These are phyloP conservation scores for Ceratina calcarata DNA, from an alignment of 1,140 invertebrate species.

Conservation along the genomic window DNA sequence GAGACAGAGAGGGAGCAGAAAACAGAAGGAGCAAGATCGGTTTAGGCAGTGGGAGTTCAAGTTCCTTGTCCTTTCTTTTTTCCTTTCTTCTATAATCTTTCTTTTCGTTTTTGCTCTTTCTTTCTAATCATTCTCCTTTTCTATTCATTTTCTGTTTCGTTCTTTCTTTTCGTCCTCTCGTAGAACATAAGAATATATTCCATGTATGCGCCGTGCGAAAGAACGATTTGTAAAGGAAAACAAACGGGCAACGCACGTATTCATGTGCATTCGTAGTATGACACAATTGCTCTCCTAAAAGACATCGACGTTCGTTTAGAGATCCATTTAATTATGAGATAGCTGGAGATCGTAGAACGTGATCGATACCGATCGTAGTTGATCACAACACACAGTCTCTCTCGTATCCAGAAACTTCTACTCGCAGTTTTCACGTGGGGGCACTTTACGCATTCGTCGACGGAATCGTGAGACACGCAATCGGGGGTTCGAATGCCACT, in stretches of 20 bases:
- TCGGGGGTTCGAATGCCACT: too few species aligned
- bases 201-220: background rate
- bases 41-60: slow-evolving; percentile 19
- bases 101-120: background rate
- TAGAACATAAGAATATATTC: background rate
- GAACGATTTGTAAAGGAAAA: background rate
- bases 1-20: slow-evolving; percentile 15
- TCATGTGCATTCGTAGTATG: background rate
- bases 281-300: slow-evolving; percentile 1
- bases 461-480: too few species aligned
- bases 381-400: background rate
- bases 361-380: background rate
- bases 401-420: background rate
- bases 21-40: slow-evolving; percentile 25
- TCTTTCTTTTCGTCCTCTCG: slow-evolving; percentile 22
- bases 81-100: background rate
- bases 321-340: background rate
- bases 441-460: too few species aligned
- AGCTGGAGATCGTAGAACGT: background rate
- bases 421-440: too few species aligned
- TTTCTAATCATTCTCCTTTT: background rate
- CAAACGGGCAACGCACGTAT: background rate
- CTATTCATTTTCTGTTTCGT: background rate
- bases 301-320: background rate
- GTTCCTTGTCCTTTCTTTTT: slow-evolving; percentile 15